Base-by-base conservation (phyloP, 2,888 invertebrate species). In the Drosophila neonasuta region DNA sequence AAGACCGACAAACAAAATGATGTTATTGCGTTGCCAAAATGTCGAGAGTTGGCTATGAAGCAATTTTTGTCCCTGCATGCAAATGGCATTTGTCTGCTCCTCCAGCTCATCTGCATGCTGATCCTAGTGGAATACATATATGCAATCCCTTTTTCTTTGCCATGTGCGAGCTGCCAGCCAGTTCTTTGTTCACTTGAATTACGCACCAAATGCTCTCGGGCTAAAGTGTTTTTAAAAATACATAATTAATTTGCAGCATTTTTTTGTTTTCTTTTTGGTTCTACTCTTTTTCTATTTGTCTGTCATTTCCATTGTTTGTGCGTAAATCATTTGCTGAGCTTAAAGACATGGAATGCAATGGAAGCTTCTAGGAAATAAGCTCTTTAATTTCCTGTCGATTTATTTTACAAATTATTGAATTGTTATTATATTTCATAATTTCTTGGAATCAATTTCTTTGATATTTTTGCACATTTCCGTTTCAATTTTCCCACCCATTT, bases 21-120 rank as follows among this genome's bases (percentile, higher is more conserved):
- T 77, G 73, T 77, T 74, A 79, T 72, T 79, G 79, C 79, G 77
- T 79, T 79, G 79, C 79, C 79, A 77, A 79, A 79, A 71, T 74
- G 70, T 45, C 57, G 62, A 66, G 69, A 52, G 32, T 49, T 70
- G 58, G 58, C 71, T 54, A 41, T 56, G 55, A 59, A 55, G 59
- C 70, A 70, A 71, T 62, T 68, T 20, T 34, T 48, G 64, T 60
- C 48, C 65, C 42, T 71, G 75, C 63, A 72, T 76, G 76, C 72
- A 76, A 76, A 76, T 76, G 76, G 52, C 68, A 75, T 75, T 75
- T 75, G 68, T 61, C 63, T 71, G 61, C 51, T 20, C 20, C 30
- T 46, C 24, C 62, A 56, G 20, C 39, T 50, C 13, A 15, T 45
- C 45, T 30, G 29, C 6, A 39, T 20, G 13, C 15, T 20, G n/a